A percentile compares a stretch with the other conserved stretches of the same genome.
phyloP scores from a whole-genome alignment of 1,140 invertebrate species.

The Colletes gigas region DNA sequence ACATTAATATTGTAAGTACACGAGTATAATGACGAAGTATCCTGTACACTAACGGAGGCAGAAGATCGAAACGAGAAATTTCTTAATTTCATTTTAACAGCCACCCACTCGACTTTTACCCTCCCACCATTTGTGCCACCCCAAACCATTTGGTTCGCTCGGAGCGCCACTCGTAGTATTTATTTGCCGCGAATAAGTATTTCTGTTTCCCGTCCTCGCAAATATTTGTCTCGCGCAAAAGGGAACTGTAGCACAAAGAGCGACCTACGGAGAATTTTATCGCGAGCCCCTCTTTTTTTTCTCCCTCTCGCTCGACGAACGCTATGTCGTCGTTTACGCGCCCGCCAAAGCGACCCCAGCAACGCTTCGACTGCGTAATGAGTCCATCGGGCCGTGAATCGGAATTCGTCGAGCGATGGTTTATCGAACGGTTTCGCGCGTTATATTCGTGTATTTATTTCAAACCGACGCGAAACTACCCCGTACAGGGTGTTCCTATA shows the following conservation, averaged over 20 bases:
- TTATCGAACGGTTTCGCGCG: slow-evolving; percentile 13
- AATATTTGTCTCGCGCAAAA: slow-evolving; percentile 32
- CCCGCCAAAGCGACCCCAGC: slow-evolving; percentile 18
- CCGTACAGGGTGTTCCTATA: too few relatives aligned
- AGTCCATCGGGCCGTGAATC: slow-evolving; percentile 25
- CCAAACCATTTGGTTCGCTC: too few relatives aligned
- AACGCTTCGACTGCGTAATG: background rate
- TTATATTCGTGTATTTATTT: background rate
- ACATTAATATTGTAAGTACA: too few relatives aligned
- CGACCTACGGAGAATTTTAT: slow-evolving; percentile 36
- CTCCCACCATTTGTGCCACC: background rate
- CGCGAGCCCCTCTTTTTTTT: background rate
- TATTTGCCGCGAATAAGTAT: slow-evolving; percentile 49
- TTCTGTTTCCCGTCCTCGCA: slow-evolving; percentile 36
- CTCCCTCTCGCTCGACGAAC: slow-evolving; percentile 6
- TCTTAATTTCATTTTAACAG: slow-evolving; percentile 10
- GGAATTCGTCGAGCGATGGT: slow-evolving; percentile 13
- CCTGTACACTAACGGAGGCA: too few relatives aligned
- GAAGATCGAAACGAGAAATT: too few relatives aligned
- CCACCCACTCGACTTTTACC: background rate
- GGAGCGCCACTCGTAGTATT: slow-evolving; percentile 9
- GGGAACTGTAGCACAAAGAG: slow-evolving; percentile 11
- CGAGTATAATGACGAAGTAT: too few relatives aligned
- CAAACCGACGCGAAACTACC: background rate
- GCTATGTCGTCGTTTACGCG: slow-evolving; percentile 36